Evolutionary conservation across 2,797 vertebrate species (phyloP).

Genomic region (Bovichtus variegatus): DNA sequence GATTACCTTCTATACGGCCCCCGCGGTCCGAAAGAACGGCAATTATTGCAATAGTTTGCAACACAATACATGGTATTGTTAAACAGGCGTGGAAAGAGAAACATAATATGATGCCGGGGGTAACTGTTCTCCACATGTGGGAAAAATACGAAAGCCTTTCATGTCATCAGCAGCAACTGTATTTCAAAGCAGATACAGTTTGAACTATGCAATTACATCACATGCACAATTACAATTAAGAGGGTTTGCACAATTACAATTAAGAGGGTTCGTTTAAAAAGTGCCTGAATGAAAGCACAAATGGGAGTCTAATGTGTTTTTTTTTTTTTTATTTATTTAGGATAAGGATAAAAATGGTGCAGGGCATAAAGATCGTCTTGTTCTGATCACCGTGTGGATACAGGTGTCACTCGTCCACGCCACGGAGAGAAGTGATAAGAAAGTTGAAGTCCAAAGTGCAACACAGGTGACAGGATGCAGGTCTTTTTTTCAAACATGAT

Average conservation of each 20-base stretch:
- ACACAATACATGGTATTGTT: slow-evolving; percentile 49
- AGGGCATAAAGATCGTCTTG: background rate
- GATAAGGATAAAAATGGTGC: background rate
- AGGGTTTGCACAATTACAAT: too few relatives aligned
- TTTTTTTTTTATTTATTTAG: background rate
- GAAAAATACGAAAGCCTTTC: slow-evolving; percentile 41
- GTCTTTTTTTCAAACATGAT: slow-evolving; percentile 17
- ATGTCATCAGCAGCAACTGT: slow-evolving; percentile 38
- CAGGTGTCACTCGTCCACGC: background rate
- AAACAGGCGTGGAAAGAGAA: slow-evolving; percentile 36
- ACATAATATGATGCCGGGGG: slow-evolving; percentile 23
- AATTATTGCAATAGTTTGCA: slow-evolving; percentile 50
- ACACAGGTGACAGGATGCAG: background rate
- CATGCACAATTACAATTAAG: slow-evolving; percentile 5
- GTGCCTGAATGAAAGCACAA: slow-evolving; percentile 13
- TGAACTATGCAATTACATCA: slow-evolving; percentile 30
- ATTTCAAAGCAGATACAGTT: slow-evolving; percentile 36
- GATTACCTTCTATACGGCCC: slow-evolving; percentile 4
- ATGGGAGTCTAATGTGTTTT: background rate
- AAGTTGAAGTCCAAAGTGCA: background rate
- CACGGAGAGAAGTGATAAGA: too few relatives aligned
- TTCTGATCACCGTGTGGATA: background rate
- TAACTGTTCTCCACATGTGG: slow-evolving; percentile 37
- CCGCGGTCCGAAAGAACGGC: slow-evolving; percentile 2
- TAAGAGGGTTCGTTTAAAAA: background rate